These are phyloP conservation scores for Caenorhabditis wallacei DNA, from an alignment of 2,888 invertebrate species.

Conservation along the genomic window DNA sequence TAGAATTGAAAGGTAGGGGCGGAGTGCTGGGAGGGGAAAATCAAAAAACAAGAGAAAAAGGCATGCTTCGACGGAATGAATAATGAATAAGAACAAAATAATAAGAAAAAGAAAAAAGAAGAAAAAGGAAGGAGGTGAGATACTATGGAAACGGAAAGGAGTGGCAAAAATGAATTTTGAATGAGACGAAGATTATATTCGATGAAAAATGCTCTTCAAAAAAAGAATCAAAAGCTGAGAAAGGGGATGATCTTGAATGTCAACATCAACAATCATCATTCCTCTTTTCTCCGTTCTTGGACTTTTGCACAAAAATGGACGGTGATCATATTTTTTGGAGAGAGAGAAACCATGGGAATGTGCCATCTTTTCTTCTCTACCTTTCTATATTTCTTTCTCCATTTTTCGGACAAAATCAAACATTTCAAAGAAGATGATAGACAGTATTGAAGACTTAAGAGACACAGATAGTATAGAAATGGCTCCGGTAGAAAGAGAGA, in stretches of 20 bases:
- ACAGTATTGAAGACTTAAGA: conserved; percentile 19
- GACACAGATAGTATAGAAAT: conserved; percentile 1
- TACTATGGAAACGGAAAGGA: conserved; percentile 14
- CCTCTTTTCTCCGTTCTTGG: conserved; percentile 3
- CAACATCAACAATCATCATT: conserved; percentile 14
- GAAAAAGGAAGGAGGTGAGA: neutral
- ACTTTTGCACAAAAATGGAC: conserved; percentile 32
- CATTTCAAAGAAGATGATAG: conserved; percentile 40
- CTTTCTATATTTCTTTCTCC: conserved; percentile 19
- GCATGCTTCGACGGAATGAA: conserved; percentile 9
- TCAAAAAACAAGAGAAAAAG: conserved; percentile 3
- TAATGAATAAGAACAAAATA: conserved; percentile 22
- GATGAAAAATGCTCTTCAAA: conserved; percentile 31
- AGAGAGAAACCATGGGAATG: conserved; percentile 32
- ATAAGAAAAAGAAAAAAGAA: conserved; percentile 15
- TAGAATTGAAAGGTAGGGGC: neutral
- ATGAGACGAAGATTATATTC: conserved; percentile 17
- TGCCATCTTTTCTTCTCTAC: conserved; percentile 39
- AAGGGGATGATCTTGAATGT: conserved; percentile 20
- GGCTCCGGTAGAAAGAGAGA: conserved; percentile 34
- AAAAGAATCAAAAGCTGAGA: conserved; percentile 11
- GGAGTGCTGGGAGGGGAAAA: neutral
- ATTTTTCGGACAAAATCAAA: conserved; percentile 54
- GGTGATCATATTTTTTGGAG: conserved; percentile 8
- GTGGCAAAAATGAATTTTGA: conserved; percentile 1